Conservation (phyloP, 2,797 vertebrate genomes). For the Liasis olivaceus region DNA sequence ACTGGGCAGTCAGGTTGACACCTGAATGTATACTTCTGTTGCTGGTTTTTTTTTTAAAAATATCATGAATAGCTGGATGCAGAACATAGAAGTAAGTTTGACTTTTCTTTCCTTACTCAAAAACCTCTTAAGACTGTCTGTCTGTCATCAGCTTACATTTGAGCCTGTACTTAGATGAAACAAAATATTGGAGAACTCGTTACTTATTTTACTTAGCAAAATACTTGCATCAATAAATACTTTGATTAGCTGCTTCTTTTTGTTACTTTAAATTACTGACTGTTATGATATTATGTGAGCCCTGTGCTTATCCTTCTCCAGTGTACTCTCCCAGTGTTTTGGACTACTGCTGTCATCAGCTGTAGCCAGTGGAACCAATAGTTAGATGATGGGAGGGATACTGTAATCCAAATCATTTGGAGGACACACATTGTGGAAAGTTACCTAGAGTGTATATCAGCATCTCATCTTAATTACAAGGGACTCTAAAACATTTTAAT, state of each 20-base stretch:
- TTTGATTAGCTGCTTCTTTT: not conserved
- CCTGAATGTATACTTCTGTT: not conserved
- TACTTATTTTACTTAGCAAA: not conserved
- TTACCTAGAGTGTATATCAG: not conserved
- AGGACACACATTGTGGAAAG: not conserved
- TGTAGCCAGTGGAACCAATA: not conserved
- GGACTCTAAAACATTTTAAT: not conserved
- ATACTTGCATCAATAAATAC: not conserved
- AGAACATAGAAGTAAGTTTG: not conserved
- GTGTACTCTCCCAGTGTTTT: not conserved
- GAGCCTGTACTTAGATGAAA: not conserved
- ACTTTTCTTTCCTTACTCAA: not conserved
- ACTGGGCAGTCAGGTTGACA: not conserved
- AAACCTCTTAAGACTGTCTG: not conserved
- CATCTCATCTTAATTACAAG: not conserved
- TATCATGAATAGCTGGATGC: not conserved
- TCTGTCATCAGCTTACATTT: not conserved
- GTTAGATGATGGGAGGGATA: not conserved
- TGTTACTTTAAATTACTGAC: not conserved
- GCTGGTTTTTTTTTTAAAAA: not conserved
- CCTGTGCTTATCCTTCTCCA: not conserved
- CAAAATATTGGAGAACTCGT: not conserved
- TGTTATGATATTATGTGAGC: not conserved
- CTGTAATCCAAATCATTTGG: not conserved
- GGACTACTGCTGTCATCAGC: not conserved